Evolutionary conservation across 2,113 vertebrate species (phyloP).

Genomic region (Climacteris rufus): DNA sequence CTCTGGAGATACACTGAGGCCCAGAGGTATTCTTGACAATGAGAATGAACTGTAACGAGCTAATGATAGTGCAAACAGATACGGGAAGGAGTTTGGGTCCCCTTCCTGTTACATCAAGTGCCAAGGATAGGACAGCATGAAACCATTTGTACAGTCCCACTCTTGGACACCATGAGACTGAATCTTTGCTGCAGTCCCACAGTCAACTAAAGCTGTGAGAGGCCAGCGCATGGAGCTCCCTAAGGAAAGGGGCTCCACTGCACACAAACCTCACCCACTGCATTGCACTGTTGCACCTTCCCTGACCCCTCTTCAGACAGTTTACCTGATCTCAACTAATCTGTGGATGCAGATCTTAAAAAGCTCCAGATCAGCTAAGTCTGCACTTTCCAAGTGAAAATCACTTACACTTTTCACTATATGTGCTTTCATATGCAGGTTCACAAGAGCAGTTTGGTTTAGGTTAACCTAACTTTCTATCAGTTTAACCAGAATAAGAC

Average conservation of each 20-base stretch:
- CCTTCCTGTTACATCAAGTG: not conserved
- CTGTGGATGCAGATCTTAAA: not conserved
- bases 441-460: not conserved
- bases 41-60: not conserved
- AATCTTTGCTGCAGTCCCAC: not conserved
- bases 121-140: not conserved
- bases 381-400: not conserved
- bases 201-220: not conserved
- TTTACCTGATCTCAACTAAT: not conserved
- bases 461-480: not conserved
- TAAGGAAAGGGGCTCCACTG: not conserved
- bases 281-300: not conserved
- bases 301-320: not conserved
- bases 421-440: not conserved
- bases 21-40: not conserved
- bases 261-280: not conserved
- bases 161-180: not conserved
- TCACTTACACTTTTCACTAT: fast-evolving
- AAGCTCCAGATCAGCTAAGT: not conserved
- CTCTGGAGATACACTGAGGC: not conserved
- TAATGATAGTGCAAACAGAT: not conserved
- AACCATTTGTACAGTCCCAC: not conserved
- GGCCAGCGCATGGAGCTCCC: not conserved
- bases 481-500: not conserved
- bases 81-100: not conserved